Percentiles rank a stretch among this genome's conserved stretches.
These are phyloP conservation scores for Geopemphigus sp. DNA, from an alignment of 1,140 invertebrate species.

Conservation along the genomic window DNA sequence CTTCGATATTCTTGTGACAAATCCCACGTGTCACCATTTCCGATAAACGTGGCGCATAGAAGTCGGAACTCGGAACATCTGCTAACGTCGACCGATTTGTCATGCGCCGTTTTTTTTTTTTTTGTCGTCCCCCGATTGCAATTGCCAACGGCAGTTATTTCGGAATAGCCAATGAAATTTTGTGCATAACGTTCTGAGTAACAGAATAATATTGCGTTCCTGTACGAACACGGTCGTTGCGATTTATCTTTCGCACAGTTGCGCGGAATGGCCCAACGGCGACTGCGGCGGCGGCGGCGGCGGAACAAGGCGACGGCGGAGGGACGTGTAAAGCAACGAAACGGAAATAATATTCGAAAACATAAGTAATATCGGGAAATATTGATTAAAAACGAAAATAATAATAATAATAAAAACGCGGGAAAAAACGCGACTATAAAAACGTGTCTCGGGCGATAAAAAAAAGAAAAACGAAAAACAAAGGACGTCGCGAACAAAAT, in stretches of 20 bases:
- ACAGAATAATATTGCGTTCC: slow-evolving; percentile 40
- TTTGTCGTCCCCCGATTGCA: not conserved
- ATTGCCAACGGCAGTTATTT: slow-evolving; percentile 41
- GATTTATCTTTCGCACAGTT: slow-evolving; percentile 47
- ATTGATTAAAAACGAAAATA: slow-evolving; percentile 44
- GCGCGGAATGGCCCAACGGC: slow-evolving; percentile 41
- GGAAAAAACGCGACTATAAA: slow-evolving; percentile 13
- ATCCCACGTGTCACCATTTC: not conserved
- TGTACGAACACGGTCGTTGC: slow-evolving; percentile 35
- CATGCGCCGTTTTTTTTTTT: not conserved
- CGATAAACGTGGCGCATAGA: not conserved
- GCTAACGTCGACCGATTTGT: slow-evolving; percentile 25
- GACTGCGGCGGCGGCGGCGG: too few relatives aligned
- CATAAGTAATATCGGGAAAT: slow-evolving; percentile 37
- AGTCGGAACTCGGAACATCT: slow-evolving; percentile 9
- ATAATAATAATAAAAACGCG: not conserved
- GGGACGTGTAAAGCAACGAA: not conserved
- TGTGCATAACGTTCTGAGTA: slow-evolving; percentile 36
- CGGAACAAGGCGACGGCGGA: too few relatives aligned
- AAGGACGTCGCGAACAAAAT: not conserved
- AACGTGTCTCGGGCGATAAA: slow-evolving; percentile 19
- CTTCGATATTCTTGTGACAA: not conserved
- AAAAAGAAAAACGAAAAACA: slow-evolving; percentile 27
- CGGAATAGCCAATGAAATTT: slow-evolving; percentile 36
- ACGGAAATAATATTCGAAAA: slow-evolving; percentile 44